phyloP scores from a whole-genome alignment of 2,888 invertebrate species.

The Syrphus vitripennis region DNA sequence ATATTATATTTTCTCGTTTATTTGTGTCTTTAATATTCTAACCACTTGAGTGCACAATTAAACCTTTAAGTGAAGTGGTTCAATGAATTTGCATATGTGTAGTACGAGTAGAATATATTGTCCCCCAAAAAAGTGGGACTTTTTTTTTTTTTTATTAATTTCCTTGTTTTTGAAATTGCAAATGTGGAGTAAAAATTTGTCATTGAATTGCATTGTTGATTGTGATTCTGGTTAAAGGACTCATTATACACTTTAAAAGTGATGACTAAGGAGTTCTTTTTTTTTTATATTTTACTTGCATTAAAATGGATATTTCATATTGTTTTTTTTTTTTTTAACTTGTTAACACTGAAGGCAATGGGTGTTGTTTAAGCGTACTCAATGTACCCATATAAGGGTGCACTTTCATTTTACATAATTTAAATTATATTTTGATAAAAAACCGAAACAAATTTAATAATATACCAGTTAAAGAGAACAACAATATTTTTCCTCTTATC shows the following conservation, averaged over 20 bases:
- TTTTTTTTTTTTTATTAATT: too few species aligned
- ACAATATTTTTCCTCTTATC: too few species aligned
- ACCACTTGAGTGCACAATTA: conserved; percentile 66
- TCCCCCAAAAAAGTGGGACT: not conserved
- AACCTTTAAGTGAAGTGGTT: conserved; percentile 64
- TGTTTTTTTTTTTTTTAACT: not conserved
- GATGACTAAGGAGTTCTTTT: conserved; percentile 26
- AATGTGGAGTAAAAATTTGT: conserved; percentile 11
- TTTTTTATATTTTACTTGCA: conserved; percentile 4
- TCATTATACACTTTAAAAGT: conserved; percentile 51
- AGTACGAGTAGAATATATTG: too few species aligned
- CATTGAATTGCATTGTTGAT: conserved; percentile 25
- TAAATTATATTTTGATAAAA: too few species aligned
- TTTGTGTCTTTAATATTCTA: conserved; percentile 18
- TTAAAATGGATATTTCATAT: not conserved
- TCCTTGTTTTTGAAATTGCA: not conserved
- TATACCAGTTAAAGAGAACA: too few species aligned
- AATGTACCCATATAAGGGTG: too few species aligned
- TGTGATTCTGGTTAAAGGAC: conserved; percentile 15
- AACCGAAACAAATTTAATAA: too few species aligned
- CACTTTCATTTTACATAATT: not conserved
- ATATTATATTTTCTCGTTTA: conserved; percentile 21
- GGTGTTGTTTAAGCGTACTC: not conserved
- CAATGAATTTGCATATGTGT: conserved; percentile 47
- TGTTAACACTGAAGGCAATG: not conserved